Conservation (phyloP, 1,140 invertebrate species). For the Arctopsyche grandis region DNA sequence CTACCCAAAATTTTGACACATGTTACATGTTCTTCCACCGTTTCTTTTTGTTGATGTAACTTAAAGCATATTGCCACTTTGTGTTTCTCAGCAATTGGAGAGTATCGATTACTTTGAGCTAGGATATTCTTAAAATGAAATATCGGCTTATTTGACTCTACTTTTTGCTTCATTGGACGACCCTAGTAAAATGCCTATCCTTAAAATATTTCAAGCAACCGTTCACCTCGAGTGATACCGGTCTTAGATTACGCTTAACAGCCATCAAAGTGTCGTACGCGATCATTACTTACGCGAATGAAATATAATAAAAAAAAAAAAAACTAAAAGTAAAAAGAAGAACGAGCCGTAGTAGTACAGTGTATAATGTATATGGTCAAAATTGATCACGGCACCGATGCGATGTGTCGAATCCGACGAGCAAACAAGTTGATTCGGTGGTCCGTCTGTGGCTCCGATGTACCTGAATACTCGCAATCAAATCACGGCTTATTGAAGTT, state of each 20-base stretch:
- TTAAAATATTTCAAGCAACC: too few species aligned
- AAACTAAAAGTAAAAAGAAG: neutral
- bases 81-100: too few species aligned
- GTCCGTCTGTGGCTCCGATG: neutral
- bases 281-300: slow-evolving; percentile 14
- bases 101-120: too few species aligned
- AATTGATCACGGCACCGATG: slow-evolving; percentile 14
- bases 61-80: too few species aligned
- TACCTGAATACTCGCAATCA: slow-evolving; percentile 52
- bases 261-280: slow-evolving; percentile 16
- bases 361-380: slow-evolving; percentile 4
- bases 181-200: too few species aligned
- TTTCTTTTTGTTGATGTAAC: too few species aligned
- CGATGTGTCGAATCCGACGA: slow-evolving; percentile 14
- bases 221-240: neutral
- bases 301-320: too few species aligned
- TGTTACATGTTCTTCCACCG: too few species aligned
- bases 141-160: too few species aligned
- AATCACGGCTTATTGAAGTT: slow-evolving; percentile 52
- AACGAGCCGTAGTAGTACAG: neutral
- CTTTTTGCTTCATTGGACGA: too few species aligned
- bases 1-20: too few species aligned
- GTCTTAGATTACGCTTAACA: neutral
- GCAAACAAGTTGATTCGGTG: slow-evolving; percentile 43
- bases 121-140: too few species aligned